These are phyloP conservation scores for Poeciliopsis gracilis DNA, from an alignment of 2,797 vertebrate genomes.

Conservation along the genomic window DNA sequence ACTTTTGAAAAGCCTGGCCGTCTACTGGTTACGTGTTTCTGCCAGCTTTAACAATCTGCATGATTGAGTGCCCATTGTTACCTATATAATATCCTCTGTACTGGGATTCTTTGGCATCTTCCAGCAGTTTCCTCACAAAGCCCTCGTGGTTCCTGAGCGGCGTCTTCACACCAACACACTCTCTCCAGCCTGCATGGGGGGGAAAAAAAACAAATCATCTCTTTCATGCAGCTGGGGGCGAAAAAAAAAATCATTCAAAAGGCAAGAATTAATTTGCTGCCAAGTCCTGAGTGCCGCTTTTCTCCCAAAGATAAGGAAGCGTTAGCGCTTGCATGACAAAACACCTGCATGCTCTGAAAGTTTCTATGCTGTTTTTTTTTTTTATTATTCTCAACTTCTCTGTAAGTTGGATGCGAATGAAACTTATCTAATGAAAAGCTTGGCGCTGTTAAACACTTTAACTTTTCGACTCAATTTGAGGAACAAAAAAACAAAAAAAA, in stretches of 20 bases:
- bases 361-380: conserved; percentile 20
- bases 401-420: neutral
- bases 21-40: neutral
- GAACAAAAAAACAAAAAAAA: conserved; percentile 1
- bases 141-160: conserved; percentile 68
- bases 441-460: neutral
- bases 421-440: neutral
- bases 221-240: conserved; percentile 18
- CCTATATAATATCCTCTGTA: conserved; percentile 76
- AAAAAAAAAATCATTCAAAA: conserved; percentile 26
- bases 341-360: conserved; percentile 19
- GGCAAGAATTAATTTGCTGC: conserved; percentile 40
- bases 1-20: neutral
- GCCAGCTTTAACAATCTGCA: neutral
- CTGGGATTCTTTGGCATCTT: conserved; percentile 74
- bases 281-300: conserved; percentile 22
- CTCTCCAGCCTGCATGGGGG: conserved; percentile 75
- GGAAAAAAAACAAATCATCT: conserved; percentile 3
- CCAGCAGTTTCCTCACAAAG: conserved; percentile 73
- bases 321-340: conserved; percentile 8
- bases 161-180: conserved; percentile 76
- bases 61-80: conserved; percentile 32
- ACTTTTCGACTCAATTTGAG: conserved; percentile 14
- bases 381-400: conserved; percentile 2
- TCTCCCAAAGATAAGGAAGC: conserved; percentile 34